Conservation (phyloP, 64 coral and sea anemone species). For the Montipora sp. region DNA sequence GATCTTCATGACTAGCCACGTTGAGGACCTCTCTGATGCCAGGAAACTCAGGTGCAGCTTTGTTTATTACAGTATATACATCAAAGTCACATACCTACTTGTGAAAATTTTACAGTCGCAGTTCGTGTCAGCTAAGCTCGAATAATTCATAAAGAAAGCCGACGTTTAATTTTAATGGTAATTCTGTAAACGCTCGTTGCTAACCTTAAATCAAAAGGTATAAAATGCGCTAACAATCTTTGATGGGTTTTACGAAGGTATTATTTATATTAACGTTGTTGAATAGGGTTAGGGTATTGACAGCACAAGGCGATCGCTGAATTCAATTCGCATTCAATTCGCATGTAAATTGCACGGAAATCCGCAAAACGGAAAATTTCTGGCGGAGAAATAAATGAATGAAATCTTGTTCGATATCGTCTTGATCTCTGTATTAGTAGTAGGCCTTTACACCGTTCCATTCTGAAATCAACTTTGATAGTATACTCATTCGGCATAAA, state of each 20-base stretch:
- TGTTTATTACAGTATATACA: not conserved
- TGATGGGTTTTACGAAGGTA: not conserved
- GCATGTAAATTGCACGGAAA: not conserved
- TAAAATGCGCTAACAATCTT: conserved; percentile 12
- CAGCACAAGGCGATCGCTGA: not conserved
- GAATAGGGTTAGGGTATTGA: not conserved
- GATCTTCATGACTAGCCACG: too few relatives aligned
- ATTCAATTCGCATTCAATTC: not conserved
- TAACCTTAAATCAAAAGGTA: not conserved
- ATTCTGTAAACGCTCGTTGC: conserved; percentile 4
- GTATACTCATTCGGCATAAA: too few relatives aligned
- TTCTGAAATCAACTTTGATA: not conserved
- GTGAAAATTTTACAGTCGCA: not conserved
- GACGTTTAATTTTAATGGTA: not conserved
- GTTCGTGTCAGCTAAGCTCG: not conserved
- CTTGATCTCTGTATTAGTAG: not conserved
- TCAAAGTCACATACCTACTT: not conserved
- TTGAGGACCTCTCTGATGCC: not conserved
- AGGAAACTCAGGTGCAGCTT: not conserved
- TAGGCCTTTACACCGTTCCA: not conserved
- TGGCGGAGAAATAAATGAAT: not conserved
- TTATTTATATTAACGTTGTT: conserved; percentile 38
- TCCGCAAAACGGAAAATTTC: not conserved
- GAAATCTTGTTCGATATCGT: not conserved
- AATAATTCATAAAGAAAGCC: not conserved